These are phyloP conservation scores for Crepidodera aurea DNA, from an alignment of 2,888 invertebrate species.

Conservation along the genomic window DNA sequence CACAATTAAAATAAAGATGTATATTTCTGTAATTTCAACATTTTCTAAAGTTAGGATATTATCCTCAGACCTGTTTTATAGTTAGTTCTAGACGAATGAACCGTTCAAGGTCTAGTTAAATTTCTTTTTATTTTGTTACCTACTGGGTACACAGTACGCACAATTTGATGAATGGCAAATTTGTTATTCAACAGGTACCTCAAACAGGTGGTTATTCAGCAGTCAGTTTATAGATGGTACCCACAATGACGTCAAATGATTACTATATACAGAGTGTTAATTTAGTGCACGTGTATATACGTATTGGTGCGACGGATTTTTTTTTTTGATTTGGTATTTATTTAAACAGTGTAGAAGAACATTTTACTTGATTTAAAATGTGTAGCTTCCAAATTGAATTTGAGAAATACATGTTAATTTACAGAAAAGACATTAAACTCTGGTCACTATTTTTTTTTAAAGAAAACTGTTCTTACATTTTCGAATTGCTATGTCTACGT, in stretches of 20 bases:
- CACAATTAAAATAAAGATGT: constrained; percentile 23
- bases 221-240: not conserved
- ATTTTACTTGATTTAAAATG: too few species aligned
- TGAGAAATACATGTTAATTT: too few species aligned
- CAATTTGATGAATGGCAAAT: not conserved
- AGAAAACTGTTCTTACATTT: too few species aligned
- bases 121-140: constrained; percentile 14
- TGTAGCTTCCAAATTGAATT: too few species aligned
- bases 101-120: constrained; percentile 19
- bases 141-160: not conserved
- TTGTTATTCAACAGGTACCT: constrained; percentile 26
- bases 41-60: not conserved
- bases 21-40: constrained; percentile 9
- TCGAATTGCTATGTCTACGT: too few species aligned
- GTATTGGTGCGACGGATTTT: too few species aligned
- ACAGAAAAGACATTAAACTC: too few species aligned
- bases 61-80: not conserved
- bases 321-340: too few species aligned
- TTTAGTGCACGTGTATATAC: too few species aligned
- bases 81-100: not conserved
- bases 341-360: too few species aligned
- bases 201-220: constrained; percentile 6
- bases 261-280: not conserved
- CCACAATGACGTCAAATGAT: not conserved
- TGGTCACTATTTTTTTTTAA: too few species aligned